Base-by-base conservation (phyloP, 2,888 invertebrate species). In the Branchinecta sandiegonensis region DNA sequence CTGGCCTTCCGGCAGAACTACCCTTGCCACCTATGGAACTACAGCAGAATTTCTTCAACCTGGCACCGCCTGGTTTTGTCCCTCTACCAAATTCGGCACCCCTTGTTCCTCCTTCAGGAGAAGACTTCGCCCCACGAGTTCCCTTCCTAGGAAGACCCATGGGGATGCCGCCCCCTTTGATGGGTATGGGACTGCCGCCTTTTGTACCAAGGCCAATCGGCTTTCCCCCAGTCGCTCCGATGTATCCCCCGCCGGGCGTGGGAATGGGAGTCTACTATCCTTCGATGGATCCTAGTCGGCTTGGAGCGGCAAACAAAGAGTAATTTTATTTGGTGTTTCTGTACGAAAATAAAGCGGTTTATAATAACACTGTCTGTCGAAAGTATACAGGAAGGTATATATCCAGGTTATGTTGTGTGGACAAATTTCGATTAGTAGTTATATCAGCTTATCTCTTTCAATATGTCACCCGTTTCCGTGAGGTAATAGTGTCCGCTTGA, bases 261-360 rank as follows among this genome's bases (percentile, higher is more conserved):
- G 82, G n/a, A 82, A 84, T 9, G 1, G 81, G 84, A 0, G 82
- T 84, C 70, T 94, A 96, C 79, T 99, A 99, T 82, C 96, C 97
- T 6, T 94, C 94, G 76, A 97, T 97, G 79, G 97, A 99, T 82
- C 97, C 97, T 0, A 86, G 89, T 56, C 82, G 94, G 47, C 85
- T 95, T 79, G 95, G 95, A 0, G 86, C 90, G 0, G 80, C 80
- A 46, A 69, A 65, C 46, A 69, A 69, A 65, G 48, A 37, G 37
- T 37, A 37, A 37, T 37, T 37, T 37, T 37, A 37, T 37, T 37
- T 37, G 37, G 37, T 37, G 37, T 37, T 37, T 37, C 37, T 37
- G 37, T 37, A 37, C 37, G 37, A 37, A 37, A 37, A 37, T 37
- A 37, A 37, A 37, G 37, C 37, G 37, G 37, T 37, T 37, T 37